A percentile compares a stretch with the other conserved stretches of the same genome.
Evolutionary conservation across 2,113 vertebrate species (phyloP).

Genomic region (Bathybates hornii): DNA sequence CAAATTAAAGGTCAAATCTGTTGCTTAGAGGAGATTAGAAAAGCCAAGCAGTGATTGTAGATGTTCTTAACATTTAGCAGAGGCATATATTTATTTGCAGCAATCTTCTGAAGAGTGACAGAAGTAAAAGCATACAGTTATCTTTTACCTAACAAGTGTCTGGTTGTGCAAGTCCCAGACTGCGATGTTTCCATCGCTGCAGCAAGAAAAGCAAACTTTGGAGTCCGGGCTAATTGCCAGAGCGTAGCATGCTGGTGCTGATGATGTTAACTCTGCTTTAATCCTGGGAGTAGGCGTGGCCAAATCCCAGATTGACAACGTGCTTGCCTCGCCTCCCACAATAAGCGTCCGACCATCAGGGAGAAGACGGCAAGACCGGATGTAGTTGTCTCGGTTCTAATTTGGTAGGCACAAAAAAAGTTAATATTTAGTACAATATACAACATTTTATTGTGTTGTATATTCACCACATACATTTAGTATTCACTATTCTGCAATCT

Average conservation of each 20-base stretch:
- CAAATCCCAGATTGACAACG: constrained; percentile 95
- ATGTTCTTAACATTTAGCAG: background rate
- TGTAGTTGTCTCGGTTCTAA: constrained; percentile 97
- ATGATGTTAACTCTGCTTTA: constrained; percentile 96
- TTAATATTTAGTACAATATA: background rate
- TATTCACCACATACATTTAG: background rate
- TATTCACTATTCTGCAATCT: background rate
- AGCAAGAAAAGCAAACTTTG: constrained; percentile 98
- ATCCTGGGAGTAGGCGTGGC: constrained; percentile 92
- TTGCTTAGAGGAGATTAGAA: background rate
- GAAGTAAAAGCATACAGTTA: background rate
- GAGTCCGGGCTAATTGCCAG: constrained; percentile 96
- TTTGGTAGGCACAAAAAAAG: background rate
- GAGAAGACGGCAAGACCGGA: constrained; percentile 94
- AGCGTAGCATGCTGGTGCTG: constrained; percentile 91
- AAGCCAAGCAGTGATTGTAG: background rate
- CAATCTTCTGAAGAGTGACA: background rate
- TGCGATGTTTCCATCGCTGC: constrained; percentile 94
- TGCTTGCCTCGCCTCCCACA: constrained; percentile 94
- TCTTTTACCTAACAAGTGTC: constrained; percentile 86
- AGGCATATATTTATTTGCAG: background rate
- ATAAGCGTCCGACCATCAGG: constrained; percentile 93
- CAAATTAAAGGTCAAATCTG: background rate
- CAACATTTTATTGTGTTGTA: background rate
- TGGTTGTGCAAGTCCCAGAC: constrained; percentile 99